Base-by-base conservation (phyloP, 2,113 vertebrate species). In the Pseudorectes ferrugineus region DNA sequence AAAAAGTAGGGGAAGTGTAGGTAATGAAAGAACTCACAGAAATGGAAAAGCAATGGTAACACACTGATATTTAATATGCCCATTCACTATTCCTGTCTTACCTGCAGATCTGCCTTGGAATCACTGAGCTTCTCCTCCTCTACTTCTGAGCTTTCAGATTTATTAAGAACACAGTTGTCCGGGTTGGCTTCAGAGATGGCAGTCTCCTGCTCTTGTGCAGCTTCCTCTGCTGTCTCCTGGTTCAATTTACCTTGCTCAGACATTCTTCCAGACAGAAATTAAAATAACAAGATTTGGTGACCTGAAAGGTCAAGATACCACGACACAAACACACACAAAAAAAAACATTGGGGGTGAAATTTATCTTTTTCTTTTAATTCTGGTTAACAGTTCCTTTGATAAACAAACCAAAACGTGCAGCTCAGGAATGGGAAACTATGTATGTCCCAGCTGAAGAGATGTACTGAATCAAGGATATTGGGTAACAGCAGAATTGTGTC, bases 231-330 rank as follows among this genome's bases (percentile, higher is more conserved):
- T 65, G 97, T 96, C 55, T 97, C 96, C 73, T 95, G 93, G 94
- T 57, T 97, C 87, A 97, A 90, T 97, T 98, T 97, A 88, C 95
- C 98, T 97, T 97, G 98, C 74, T 98, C 98, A 97, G 98, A 98
- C 98, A 98, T 98, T 95, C 97, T 98, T 96, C 95, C 96, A 96
- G 97, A 95, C 68, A 96, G 91, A 97, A 97, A 96, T 98, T 95
- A 97, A 97, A 97, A 95, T 33, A 95, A 95, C 63, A 94, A 96
- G 77, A 85, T 96, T 91, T 92, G 95, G 92, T 96, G 95, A 91
- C 95, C 98, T 98, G 74, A 36, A 96, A 96, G 67, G 93, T 96
- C 59, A 89, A 97, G 78, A 96, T 52, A 93, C 31, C 82, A 96
- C 36, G 1, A 96, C 88, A 93, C 20, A 81, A 57, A 96, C 33